A percentile compares a stretch with the other conserved stretches of the same genome.
These are phyloP conservation scores for Myopa tessellatipennis DNA, from an alignment of 2,888 invertebrate species.

Conservation along the genomic window DNA sequence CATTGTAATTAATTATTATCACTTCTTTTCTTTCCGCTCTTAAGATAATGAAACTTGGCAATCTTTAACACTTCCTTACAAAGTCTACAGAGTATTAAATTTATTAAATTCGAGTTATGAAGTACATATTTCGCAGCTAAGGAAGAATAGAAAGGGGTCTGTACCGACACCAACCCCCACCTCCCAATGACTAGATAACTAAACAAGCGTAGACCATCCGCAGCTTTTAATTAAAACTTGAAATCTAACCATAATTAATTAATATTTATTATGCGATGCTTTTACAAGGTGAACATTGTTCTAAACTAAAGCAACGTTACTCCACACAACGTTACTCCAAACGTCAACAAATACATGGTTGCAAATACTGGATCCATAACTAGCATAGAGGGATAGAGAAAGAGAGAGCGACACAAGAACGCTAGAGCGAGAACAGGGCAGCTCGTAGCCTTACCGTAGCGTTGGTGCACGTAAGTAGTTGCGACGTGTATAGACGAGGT, in stretches of 20 bases:
- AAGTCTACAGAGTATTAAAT: background rate
- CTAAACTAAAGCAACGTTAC: background rate
- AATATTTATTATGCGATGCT: conserved; percentile 14
- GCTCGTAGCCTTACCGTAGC: too few relatives aligned
- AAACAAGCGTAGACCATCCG: background rate
- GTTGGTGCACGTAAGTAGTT: too few relatives aligned
- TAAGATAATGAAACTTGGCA: background rate
- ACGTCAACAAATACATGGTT: too few relatives aligned
- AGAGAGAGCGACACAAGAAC: background rate
- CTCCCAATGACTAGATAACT: too few relatives aligned
- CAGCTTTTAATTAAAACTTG: background rate
- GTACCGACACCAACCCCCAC: too few relatives aligned
- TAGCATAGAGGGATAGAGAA: background rate
- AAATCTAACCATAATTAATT: conserved; percentile 12
- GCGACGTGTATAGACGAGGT: background rate
- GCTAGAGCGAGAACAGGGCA: too few relatives aligned
- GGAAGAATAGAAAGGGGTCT: too few relatives aligned
- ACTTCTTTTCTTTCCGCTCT: background rate
- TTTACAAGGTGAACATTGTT: background rate
- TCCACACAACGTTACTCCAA: background rate
- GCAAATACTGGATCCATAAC: too few relatives aligned
- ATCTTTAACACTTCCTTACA: too few relatives aligned
- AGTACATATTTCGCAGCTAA: too few relatives aligned
- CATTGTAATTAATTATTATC: conserved; percentile 25
- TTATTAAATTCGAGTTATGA: background rate